phyloP scores from a whole-genome alignment of 2,113 vertebrate species.

The Boleophthalmus pectinirostris region DNA sequence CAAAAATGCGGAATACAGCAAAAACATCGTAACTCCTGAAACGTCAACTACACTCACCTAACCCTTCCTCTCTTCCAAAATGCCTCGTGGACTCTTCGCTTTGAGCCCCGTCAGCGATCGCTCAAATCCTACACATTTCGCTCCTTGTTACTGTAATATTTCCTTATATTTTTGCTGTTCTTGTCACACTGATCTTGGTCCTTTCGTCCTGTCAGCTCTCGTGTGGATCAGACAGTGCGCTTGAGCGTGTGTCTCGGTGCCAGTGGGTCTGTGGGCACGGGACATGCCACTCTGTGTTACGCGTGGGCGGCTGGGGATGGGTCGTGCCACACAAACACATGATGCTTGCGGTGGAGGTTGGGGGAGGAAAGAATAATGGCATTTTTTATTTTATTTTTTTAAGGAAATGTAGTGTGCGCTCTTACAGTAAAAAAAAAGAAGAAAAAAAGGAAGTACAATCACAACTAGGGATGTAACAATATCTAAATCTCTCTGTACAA shows the following conservation, averaged over 20 bases:
- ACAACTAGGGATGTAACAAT: too few relatives aligned
- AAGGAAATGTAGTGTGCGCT: too few relatives aligned
- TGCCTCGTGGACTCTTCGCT: background rate
- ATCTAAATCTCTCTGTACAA: too few relatives aligned
- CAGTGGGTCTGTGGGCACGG: constrained; percentile 69
- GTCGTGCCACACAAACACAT: constrained; percentile 64
- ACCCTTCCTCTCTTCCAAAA: background rate
- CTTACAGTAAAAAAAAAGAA: too few relatives aligned
- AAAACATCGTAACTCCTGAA: background rate
- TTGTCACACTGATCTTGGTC: constrained; percentile 59
- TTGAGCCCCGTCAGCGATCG: constrained; percentile 31
- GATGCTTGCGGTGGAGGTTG: constrained; percentile 26
- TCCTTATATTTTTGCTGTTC: constrained; percentile 26
- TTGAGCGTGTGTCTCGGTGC: constrained; percentile 64
- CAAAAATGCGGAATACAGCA: too few relatives aligned
- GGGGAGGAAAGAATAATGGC: too few relatives aligned
- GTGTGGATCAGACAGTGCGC: constrained; percentile 64
- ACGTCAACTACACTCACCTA: background rate
- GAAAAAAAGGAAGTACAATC: too few relatives aligned
- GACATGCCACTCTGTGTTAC: constrained; percentile 76
- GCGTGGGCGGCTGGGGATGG: constrained; percentile 54
- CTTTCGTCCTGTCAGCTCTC: constrained; percentile 66
- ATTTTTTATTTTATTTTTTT: too few relatives aligned
- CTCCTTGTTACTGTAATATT: background rate
- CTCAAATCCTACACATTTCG: constrained; percentile 26